Evolutionary conservation across 2,113 vertebrate genomes (phyloP).

Genomic region (Nanger granti): DNA sequence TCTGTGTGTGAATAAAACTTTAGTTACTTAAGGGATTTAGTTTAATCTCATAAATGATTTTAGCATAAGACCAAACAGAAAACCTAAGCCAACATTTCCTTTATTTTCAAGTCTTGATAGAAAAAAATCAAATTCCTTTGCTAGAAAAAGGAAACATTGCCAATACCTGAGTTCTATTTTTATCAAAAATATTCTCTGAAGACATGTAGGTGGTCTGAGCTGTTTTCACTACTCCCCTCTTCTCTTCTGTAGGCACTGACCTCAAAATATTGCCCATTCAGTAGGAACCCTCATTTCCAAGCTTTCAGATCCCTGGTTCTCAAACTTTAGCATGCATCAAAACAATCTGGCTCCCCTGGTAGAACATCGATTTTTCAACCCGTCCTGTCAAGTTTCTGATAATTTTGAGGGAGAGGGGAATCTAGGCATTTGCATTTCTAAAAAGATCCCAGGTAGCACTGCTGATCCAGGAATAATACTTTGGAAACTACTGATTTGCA

Average conservation of each 20-base stretch:
- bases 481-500: background rate
- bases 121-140: background rate
- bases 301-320: background rate
- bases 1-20: background rate
- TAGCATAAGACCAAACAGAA: background rate
- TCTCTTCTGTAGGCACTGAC: accelerated
- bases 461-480: background rate
- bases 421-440: background rate
- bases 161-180: background rate
- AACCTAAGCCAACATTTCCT: background rate
- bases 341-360: background rate
- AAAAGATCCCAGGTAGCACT: background rate
- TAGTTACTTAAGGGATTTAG: background rate
- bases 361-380: background rate
- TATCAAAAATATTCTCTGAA: background rate
- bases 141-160: background rate
- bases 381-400: background rate
- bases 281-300: no score
- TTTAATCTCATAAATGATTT: constrained; percentile 10
- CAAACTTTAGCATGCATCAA: background rate
- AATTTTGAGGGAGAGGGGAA: no score
- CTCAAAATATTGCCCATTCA: background rate
- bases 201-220: background rate
- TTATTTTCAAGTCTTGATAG: background rate
- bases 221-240: background rate